These are phyloP conservation scores for Danio choprae DNA, from an alignment of 2,797 vertebrate species.

Conservation along the genomic window DNA sequence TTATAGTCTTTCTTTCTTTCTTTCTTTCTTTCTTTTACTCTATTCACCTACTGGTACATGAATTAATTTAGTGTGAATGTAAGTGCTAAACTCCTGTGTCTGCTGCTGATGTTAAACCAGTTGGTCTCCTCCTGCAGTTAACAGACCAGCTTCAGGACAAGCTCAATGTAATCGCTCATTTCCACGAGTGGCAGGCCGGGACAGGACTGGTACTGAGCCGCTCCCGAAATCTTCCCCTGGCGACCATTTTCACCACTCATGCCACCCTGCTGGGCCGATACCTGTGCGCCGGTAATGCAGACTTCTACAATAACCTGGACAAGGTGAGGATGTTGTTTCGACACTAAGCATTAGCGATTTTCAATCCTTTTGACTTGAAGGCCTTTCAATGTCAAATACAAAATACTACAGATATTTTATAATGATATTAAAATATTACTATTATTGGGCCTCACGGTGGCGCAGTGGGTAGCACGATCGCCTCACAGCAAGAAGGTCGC, in stretches of 20 bases:
- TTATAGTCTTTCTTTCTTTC: no score
- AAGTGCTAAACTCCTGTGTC: no score
- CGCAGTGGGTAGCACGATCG: no score
- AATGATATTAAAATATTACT: no score
- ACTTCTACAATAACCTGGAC: slow-evolving; percentile 96
- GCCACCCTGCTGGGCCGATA: slow-evolving; percentile 94
- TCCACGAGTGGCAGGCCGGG: slow-evolving; percentile 97
- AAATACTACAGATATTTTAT: no score
- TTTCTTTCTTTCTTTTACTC: no score
- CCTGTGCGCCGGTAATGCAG: slow-evolving; percentile 92
- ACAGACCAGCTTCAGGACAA: slow-evolving; percentile 82
- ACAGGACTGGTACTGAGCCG: slow-evolving; percentile 87
- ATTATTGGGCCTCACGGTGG: no score
- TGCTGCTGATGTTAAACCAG: background rate
- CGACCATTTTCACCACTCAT: slow-evolving; percentile 94
- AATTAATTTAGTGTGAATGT: background rate
- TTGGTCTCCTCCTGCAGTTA: slow-evolving; percentile 73
- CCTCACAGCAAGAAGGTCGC: no score
- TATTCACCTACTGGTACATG: background rate
- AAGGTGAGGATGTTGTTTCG: slow-evolving; percentile 76
- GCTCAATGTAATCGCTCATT: slow-evolving; percentile 86
- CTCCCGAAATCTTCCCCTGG: slow-evolving; percentile 85
- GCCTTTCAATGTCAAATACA: background rate
- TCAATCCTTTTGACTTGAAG: no score
- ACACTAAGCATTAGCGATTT: no score